Base-by-base conservation (phyloP, 37 sponge, comb jelly and placozoan genomes). In the Ephydatia muelleri region DNA sequence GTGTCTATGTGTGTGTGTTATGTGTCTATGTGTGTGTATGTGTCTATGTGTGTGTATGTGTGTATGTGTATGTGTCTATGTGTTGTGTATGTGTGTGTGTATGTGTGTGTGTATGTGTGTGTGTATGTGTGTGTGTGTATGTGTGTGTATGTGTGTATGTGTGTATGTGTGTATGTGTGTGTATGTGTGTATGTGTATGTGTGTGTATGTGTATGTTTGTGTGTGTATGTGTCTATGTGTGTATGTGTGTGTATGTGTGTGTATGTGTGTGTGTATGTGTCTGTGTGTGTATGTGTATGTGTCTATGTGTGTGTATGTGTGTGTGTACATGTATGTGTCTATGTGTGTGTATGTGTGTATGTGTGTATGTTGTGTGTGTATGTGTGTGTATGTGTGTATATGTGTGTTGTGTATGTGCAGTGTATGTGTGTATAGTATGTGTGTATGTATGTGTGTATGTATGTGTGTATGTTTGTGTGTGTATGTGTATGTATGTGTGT, bases 121-220 rank as follows among this genome's bases (percentile, higher is more conserved):
- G 37, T 68, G 70, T 34, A 16, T n/a, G 57, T 21, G 19, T 11
- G 9, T 4, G 57, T 57, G 16, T 19, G 57, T 4, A 14, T 57
- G 57, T 5, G 9, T 14, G 12, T 21, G 3, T n/a, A n/a, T n/a
- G 76, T 75, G 76, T 75, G 76, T 75, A 26, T 36, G 40, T 75
- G 57, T 57, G 57, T 57, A 21, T 57, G 76, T 75, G 76, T 75
- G 76, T 36, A 26, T 75, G 76, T 36, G 40, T 75, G 76, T 75
- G 76, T 85, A 8, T 57, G 38, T 21, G 14, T 79, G n/a, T 70
- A 64, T 78, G 86, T 85, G 65, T 72, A 73, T 85, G 32, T 71
- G 32, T 30, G 57, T 57, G 57, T 57, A 21, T 11, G 16, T 57
- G 57, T 57, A 21, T 57, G n/a, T n/a, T 14, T 14, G 57, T 57